A percentile compares a stretch with the other conserved stretches of the same genome.
phyloP scores from a whole-genome alignment of 2,888 invertebrate species.

The Hypercompe scribonia region DNA sequence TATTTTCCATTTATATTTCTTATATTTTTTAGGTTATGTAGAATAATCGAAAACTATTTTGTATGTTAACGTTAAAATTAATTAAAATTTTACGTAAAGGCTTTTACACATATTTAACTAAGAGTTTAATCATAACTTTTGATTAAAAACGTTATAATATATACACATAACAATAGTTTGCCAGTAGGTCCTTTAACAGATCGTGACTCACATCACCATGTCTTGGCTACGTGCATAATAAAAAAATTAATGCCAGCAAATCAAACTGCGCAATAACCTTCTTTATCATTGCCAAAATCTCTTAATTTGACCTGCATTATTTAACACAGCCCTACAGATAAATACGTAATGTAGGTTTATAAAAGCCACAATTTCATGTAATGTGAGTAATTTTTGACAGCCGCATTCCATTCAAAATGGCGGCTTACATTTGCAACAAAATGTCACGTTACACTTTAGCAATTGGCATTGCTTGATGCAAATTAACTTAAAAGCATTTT shows the following conservation, averaged over 20 bases:
- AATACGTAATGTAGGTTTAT: neutral
- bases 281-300: neutral
- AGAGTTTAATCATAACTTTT: no score
- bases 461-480: neutral
- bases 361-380: constrained; percentile 14
- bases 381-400: constrained; percentile 27
- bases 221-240: neutral
- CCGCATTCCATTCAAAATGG: constrained; percentile 7
- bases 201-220: neutral
- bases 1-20: no score
- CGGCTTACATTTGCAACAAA: constrained; percentile 1
- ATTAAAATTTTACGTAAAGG: neutral
- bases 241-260: neutral
- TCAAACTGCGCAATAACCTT: neutral
- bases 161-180: no score
- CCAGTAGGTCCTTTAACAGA: neutral
- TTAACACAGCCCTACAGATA: neutral
- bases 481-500: neutral
- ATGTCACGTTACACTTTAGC: constrained; percentile 1
- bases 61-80: neutral
- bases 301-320: constrained; percentile 10
- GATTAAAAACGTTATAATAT: no score
- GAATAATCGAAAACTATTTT: neutral
- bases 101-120: no score
- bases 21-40: neutral